Evolutionary conservation across 1,140 invertebrate genomes (phyloP).

Genomic region (Ceratina australensis): DNA sequence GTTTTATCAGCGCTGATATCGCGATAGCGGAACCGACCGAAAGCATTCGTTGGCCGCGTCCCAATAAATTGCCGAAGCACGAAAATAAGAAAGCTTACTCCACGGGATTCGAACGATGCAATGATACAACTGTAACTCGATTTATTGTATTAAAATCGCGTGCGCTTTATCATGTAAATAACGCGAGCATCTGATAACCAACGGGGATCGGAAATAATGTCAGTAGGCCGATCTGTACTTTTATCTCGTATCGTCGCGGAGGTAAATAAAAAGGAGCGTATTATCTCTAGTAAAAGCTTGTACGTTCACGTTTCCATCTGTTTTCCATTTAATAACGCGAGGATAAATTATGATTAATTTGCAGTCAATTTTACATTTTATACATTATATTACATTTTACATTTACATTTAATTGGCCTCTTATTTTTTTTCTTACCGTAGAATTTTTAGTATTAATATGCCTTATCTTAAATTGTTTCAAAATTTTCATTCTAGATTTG

Average conservation of each 20-base stretch:
- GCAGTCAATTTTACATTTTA: too few relatives aligned
- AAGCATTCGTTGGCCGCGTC: not conserved
- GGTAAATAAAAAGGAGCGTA: not conserved
- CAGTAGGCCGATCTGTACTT: not conserved
- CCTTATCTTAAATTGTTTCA: too few relatives aligned
- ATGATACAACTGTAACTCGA: not conserved
- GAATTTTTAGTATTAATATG: too few relatives aligned
- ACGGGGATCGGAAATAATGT: not conserved
- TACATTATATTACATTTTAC: too few relatives aligned
- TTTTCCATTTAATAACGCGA: too few relatives aligned
- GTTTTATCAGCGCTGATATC: constrained; percentile 28
- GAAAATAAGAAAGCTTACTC: not conserved
- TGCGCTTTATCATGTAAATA: not conserved
- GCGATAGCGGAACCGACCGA: not conserved
- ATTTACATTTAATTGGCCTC: too few relatives aligned
- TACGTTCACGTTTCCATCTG: too few relatives aligned
- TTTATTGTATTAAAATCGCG: not conserved
- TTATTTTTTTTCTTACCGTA: too few relatives aligned
- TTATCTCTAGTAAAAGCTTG: too few relatives aligned
- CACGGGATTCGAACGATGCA: not conserved
- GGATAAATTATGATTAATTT: too few relatives aligned
- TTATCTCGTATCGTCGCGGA: not conserved
- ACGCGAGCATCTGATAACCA: not conserved
- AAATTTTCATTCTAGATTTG: too few relatives aligned
- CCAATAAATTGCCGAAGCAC: not conserved